Percentiles rank a stretch among this genome's conserved stretches.
Evolutionary conservation across 2,113 vertebrate species (phyloP).

Genomic region (Dendropsophus ebraccatus): DNA sequence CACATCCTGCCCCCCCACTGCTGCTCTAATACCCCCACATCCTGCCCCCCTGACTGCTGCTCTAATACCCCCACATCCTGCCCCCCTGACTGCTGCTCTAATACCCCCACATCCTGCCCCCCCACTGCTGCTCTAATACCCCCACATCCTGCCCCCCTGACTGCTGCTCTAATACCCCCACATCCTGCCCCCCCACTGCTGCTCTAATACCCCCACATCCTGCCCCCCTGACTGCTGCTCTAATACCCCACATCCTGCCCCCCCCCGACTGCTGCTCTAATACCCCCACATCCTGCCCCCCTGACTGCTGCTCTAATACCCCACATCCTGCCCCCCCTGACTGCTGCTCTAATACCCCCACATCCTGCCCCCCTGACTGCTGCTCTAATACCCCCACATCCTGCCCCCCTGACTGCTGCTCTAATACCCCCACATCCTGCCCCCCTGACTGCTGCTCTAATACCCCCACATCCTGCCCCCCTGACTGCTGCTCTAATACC

Average conservation of each 20-base stretch:
- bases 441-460: not conserved
- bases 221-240: not conserved
- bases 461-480: not conserved
- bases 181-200: constrained; percentile 12
- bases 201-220: not conserved
- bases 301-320: not conserved
- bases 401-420: not conserved
- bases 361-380: not conserved
- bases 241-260: constrained; percentile 1
- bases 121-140: not conserved
- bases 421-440: not conserved
- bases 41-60: not conserved
- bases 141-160: not conserved
- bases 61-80: not conserved
- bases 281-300: not conserved
- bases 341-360: not conserved
- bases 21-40: not conserved
- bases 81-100: not conserved
- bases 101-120: not conserved
- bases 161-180: not conserved
- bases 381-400: not conserved
- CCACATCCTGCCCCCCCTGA: not conserved
- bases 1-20: not conserved
- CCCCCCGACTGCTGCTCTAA: not conserved
- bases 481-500: not conserved